These are phyloP conservation scores for Callocephalon fimbriatum DNA, from an alignment of 2,113 vertebrate genomes.

Conservation along the genomic window DNA sequence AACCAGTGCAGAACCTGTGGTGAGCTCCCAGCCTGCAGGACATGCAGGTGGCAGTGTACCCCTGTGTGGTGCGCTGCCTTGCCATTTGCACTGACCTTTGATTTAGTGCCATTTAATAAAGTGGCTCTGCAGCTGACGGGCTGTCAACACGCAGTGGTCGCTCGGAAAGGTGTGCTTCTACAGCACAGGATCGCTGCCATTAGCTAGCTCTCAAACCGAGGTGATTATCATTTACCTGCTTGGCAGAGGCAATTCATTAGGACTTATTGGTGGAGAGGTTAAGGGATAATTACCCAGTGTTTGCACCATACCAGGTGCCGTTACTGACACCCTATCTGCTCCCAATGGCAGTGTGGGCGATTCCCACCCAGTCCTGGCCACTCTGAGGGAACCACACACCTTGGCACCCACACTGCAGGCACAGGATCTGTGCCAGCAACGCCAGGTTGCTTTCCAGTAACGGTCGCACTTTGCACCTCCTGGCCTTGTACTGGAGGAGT, in stretches of 20 bases:
- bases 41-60: not conserved
- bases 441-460: not conserved
- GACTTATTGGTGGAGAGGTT: not conserved
- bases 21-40: not conserved
- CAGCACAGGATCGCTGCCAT: not conserved
- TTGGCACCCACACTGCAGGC: not conserved
- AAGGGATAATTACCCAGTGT: slow-evolving; percentile 10
- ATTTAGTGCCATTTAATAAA: not conserved
- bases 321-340: not conserved
- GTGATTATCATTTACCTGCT: slow-evolving; percentile 9
- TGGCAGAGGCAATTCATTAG: slow-evolving; percentile 30
- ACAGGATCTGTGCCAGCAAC: not conserved
- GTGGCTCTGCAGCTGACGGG: not conserved
- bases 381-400: fast-evolving
- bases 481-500: not conserved
- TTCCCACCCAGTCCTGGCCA: not conserved
- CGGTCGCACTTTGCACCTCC: slow-evolving; percentile 3
- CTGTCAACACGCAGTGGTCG: not conserved
- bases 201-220: not conserved
- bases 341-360: not conserved
- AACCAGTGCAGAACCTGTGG: not conserved
- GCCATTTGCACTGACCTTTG: not conserved
- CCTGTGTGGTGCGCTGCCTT: fast-evolving
- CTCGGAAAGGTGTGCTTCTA: not conserved
- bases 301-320: not conserved